Evolutionary conservation across 2,888 invertebrate genomes (phyloP).

Genomic region (Nowickia ferox): DNA sequence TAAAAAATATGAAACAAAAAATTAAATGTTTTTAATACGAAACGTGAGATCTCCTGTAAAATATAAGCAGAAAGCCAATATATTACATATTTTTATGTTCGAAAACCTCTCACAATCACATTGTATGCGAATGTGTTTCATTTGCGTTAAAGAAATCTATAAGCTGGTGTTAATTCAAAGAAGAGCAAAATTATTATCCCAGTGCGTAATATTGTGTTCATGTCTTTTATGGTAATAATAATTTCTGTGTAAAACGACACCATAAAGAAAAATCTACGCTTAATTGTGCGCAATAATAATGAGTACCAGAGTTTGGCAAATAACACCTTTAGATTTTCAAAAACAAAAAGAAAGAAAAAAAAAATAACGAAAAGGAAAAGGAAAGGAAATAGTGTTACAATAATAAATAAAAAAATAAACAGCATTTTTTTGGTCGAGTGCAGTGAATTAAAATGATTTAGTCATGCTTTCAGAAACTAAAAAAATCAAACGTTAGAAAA

Average conservation of each 20-base stretch:
- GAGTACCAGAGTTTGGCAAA: constrained; percentile 69
- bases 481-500: background rate
- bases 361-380: background rate
- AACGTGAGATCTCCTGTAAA: constrained; percentile 37
- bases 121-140: constrained; percentile 38
- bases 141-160: constrained; percentile 51
- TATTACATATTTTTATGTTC: background rate
- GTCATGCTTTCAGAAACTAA: background rate
- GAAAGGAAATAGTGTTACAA: background rate
- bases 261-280: constrained; percentile 55
- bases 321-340: constrained; percentile 30
- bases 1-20: constrained; percentile 6
- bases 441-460: background rate
- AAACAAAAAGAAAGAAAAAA: background rate
- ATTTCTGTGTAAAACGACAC: constrained; percentile 69
- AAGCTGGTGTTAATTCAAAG: constrained; percentile 33
- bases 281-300: constrained; percentile 74
- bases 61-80: constrained; percentile 41
- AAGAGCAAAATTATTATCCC: background rate
- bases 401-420: constrained; percentile 2
- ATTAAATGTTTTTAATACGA: constrained; percentile 9
- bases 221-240: constrained; percentile 36
- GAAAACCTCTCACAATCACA: constrained; percentile 9
- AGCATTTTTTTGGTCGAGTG: background rate
- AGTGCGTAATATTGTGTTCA: constrained; percentile 39